A percentile compares a stretch with the other conserved stretches of the same genome.
These are phyloP conservation scores for Melieria omissa DNA, from an alignment of 2,888 invertebrate genomes.

Conservation along the genomic window DNA sequence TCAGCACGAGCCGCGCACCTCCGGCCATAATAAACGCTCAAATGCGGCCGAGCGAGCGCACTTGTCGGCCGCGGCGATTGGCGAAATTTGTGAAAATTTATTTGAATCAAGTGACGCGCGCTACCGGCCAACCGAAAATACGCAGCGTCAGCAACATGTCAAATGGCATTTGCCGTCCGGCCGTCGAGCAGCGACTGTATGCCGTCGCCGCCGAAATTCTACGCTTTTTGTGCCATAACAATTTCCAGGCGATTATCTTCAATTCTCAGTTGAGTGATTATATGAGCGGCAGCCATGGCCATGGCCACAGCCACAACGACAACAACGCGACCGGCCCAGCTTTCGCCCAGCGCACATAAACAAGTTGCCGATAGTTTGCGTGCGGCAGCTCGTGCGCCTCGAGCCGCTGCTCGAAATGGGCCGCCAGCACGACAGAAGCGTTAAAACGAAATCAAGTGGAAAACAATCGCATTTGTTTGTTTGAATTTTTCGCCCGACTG, in stretches of 20 bases:
- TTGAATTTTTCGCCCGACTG: constrained; percentile 6
- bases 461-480: constrained; percentile 29
- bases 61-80: no score
- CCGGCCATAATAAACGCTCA: no score
- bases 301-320: background rate
- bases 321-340: background rate
- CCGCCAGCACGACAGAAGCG: constrained; percentile 7
- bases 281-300: constrained; percentile 8
- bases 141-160: no score
- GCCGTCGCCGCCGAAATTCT: no score
- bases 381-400: no score
- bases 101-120: no score
- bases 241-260: constrained; percentile 32
- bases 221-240: constrained; percentile 10
- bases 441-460: constrained; percentile 31
- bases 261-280: constrained; percentile 23
- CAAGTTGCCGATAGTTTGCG: constrained; percentile 12
- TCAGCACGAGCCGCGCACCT: no score
- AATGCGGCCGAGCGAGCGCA: no score
- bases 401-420: background rate
- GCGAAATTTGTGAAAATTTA: no score
- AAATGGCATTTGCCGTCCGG: no score
- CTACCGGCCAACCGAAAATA: no score
- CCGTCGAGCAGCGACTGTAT: no score
- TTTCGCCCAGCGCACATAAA: background rate